Base-by-base conservation (phyloP, 2,797 vertebrate species). In the Micrastur ruficollis region DNA sequence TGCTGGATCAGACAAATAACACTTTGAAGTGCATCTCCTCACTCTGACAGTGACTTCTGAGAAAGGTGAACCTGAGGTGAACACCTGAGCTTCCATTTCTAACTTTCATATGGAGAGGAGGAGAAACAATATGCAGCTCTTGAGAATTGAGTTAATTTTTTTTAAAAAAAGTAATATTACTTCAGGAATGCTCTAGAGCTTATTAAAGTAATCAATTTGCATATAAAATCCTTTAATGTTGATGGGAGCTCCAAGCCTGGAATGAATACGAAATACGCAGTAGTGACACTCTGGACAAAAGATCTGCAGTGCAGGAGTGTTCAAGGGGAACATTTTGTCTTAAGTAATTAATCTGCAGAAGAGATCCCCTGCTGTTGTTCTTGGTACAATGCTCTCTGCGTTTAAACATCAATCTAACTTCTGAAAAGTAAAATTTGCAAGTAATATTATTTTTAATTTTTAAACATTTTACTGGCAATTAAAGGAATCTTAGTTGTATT, bases 261-360 rank as follows among this genome's bases (percentile, higher is more conserved):
- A 93, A 91, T 88, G 97, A 97, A 96, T 96, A 92, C 44, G 38
- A 95, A 97, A 94, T 97, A 93, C 3, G 38, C 90, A 68, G 58
- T 93, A 95, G 95, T 96, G 95, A 95, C 94, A 94, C 92, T 89
- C 93, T 96, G 95, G 96, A 97, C 96, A 96, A 95, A 95, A 97
- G 93, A 97, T 96, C 97, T 96, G 95, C 97, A 97, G 95, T 97
- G 96, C 96, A 96, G 95, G 93, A 95, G 84, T 96, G 72, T 94
- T 97, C 92, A 96, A 96, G 95, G 94, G 94, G 94, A 97, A 96
- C 94, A 83, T 92, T 97, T 96, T 96, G 94, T 96, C 92, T 97
- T 97, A 97, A 97, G 96, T 97, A 97, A 97, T 95, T 98, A 97
- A 97, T 98, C 97, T 97, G 88, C 92, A 97, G 92, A 95, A 96